phyloP scores from a whole-genome alignment of 2,797 vertebrate species.

The Gila robusta region DNA sequence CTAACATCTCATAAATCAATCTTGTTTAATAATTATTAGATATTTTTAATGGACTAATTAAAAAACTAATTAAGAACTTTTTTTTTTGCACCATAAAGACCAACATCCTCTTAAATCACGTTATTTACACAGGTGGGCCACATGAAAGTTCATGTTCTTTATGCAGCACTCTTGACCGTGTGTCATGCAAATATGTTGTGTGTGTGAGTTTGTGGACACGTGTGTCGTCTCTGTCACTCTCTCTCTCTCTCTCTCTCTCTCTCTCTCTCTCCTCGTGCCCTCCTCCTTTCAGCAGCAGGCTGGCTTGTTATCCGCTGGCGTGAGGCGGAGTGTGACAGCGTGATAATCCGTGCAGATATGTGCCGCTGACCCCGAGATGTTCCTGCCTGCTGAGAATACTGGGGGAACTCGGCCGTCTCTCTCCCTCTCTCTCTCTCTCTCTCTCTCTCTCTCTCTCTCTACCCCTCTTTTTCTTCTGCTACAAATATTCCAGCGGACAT shows the following conservation, averaged over 20 bases:
- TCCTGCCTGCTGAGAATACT: conserved; percentile 72
- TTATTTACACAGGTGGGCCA: conserved; percentile 20
- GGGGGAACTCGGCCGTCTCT: conserved; percentile 67
- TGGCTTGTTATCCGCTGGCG: conserved; percentile 77
- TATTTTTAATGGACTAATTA: conserved; percentile 5
- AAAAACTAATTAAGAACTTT: neutral
- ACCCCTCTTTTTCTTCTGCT: conserved; percentile 48
- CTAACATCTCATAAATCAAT: neutral
- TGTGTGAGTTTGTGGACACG: conserved; percentile 22
- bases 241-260: conserved; percentile 40
- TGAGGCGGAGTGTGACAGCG: conserved; percentile 77
- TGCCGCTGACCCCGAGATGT: conserved; percentile 80
- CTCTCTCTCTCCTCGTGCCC: conserved; percentile 32
- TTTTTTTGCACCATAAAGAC: neutral
- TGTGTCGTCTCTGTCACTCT: conserved; percentile 43
- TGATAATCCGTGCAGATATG: conserved; percentile 82
- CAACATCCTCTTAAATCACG: neutral
- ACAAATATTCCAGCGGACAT: conserved; percentile 61
- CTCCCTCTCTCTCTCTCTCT: conserved; percentile 33
- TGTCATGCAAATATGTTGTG: conserved; percentile 11
- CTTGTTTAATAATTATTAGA: neutral
- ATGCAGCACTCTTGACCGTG: neutral
- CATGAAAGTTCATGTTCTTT: neutral
- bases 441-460: conserved; percentile 46
- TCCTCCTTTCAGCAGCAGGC: conserved; percentile 50